Evolutionary conservation across 2,113 vertebrate genomes (phyloP).

Genomic region (Cygnus atratus): DNA sequence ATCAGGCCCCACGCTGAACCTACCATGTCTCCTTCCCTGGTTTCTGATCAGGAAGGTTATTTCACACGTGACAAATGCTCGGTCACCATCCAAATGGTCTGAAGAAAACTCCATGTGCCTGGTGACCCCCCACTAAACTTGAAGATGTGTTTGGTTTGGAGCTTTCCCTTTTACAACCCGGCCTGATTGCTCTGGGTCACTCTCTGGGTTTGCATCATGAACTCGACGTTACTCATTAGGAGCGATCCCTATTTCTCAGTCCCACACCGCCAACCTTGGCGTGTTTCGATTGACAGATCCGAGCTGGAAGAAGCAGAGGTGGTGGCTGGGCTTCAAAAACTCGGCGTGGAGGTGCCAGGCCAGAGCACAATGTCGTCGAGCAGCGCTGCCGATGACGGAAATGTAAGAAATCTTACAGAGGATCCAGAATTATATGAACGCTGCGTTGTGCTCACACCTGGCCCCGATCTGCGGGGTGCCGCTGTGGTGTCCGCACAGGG

Average conservation of each 20-base stretch:
- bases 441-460: background rate
- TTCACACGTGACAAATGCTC: conserved; percentile 39
- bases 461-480: too few relatives aligned
- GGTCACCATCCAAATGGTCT: background rate
- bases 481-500: too few relatives aligned
- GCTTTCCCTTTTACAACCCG: background rate
- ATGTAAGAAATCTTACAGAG: background rate
- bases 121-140: background rate
- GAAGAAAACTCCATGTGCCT: background rate
- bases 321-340: background rate
- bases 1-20: background rate
- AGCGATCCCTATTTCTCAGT: background rate
- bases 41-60: conserved; percentile 28
- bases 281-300: background rate
- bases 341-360: background rate
- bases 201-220: background rate
- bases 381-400: background rate
- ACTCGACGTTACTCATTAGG: background rate
- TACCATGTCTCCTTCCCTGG: background rate
- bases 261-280: rapidly evolving
- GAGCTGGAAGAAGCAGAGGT: background rate
- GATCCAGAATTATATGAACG: rapidly evolving
- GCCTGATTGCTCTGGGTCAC: too few relatives aligned
- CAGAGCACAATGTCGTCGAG: background rate
- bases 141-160: background rate